Evolutionary conservation across 2,113 vertebrate genomes (phyloP), one percentile per base, ranked within the genome.

Genomic region (Scopus umbretta): DNA sequence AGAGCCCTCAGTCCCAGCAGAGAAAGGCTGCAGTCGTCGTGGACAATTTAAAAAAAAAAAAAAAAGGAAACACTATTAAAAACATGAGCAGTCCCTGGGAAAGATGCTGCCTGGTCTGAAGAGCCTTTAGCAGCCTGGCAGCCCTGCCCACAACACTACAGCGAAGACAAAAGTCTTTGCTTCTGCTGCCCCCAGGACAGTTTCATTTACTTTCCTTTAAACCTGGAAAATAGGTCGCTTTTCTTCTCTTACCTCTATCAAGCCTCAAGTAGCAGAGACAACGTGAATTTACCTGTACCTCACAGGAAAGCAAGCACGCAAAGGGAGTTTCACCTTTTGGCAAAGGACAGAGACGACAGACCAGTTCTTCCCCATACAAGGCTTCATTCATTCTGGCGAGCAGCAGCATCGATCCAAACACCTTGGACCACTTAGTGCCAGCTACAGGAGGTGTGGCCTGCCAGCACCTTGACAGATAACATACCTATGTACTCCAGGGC

Each of bases 181-280:
- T 87, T 82, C 88, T 92, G 81, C 86, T 95, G 62, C 91, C 91
- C 89, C 0, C 27, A 95, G 94, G 86, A 89, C 65, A 82, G 91
- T 65, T 95, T 97, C 76, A 94, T 95, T 91, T 88, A 91, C 80
- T 80, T 94, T 71, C 80, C 61, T 94, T 95, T 94, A 92, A 94
- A 97, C 61, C 66, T 82, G 47, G 61, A 95, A 97, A 95, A 96
- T 87, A 94, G 86, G 78, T 95, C 1, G 9, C 73, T 94, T 89
- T 79, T 92, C 65, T 88, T 74, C 92, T 90, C 4, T 2, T 71
- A 49, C 56, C 66, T 89, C 86, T 72, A 79, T 79, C 86, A 84
- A 86, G 96, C 36, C 76, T 91, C 52, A 61, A 58, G 76, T 85
- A 94, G 56, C 61, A 95, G n/a, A 80, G 42, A 90, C 36, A 92